Conservation (phyloP, 2,888 invertebrate genomes). For the Phragmatobia fuliginosa region DNA sequence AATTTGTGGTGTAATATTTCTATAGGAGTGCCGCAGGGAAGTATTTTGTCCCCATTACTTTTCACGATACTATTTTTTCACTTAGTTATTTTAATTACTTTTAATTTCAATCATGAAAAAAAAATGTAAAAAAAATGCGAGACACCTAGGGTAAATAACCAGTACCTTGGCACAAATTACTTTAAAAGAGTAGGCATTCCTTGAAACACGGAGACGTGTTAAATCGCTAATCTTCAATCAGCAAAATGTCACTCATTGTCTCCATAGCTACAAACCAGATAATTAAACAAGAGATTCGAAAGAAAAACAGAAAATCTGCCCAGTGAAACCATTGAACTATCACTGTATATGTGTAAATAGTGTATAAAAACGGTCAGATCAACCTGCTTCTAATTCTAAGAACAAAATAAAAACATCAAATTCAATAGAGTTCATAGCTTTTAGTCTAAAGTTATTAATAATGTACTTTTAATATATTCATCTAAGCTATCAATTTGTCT, state of each 20-base stretch:
- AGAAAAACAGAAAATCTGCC: neutral
- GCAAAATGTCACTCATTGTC: neutral
- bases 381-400: neutral
- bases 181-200: neutral
- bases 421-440: neutral
- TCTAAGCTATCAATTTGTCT: neutral
- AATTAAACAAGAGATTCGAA: neutral
- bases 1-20: neutral
- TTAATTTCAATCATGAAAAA: neutral
- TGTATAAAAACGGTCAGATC: neutral
- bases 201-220: neutral
- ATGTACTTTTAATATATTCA: neutral
- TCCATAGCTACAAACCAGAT: neutral
- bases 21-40: neutral
- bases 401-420: neutral
- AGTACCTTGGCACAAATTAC: neutral
- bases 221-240: neutral
- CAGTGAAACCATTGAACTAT: neutral
- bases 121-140: neutral
- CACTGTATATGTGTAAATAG: neutral
- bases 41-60: neutral
- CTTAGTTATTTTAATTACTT: neutral
- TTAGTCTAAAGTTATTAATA: neutral
- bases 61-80: neutral
- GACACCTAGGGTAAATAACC: neutral